phyloP scores from a whole-genome alignment of 2,113 vertebrate genomes.

The Climacteris rufus region DNA sequence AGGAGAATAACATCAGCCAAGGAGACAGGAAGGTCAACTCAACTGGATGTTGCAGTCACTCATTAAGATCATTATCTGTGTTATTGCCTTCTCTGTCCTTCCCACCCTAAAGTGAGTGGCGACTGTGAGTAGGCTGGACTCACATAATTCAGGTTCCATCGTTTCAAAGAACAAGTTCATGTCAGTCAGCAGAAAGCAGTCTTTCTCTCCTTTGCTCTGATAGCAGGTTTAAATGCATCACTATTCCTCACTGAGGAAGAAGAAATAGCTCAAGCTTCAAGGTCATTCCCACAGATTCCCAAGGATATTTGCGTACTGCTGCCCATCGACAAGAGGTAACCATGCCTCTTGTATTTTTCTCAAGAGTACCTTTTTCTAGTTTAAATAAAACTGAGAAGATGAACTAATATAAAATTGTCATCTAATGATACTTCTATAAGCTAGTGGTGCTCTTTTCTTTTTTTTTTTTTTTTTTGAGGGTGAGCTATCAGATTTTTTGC shows the following conservation, averaged over 20 bases:
- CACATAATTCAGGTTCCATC: not conserved
- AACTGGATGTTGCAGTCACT: not conserved
- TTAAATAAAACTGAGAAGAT: not conserved
- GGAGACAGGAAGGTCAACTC: not conserved
- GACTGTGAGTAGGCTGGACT: not conserved
- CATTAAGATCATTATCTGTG: conserved; percentile 30
- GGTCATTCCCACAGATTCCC: not conserved
- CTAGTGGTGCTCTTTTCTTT: not conserved
- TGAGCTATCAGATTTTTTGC: not conserved
- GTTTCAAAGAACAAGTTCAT: not conserved
- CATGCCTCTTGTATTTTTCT: not conserved
- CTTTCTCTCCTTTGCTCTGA: not conserved
- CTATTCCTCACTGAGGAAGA: not conserved
- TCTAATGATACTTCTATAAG: not conserved
- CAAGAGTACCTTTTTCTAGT: not conserved
- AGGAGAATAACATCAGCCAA: conserved; percentile 12
- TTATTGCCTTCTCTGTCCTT: not conserved
- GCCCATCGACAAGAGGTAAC: not conserved
- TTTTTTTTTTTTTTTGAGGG: not conserved
- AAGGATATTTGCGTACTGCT: not conserved
- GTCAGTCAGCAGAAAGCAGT: not conserved
- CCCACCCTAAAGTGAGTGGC: not conserved
- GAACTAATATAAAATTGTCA: not conserved
- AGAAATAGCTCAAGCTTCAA: not conserved
- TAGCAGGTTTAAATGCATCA: not conserved